Base-by-base conservation (phyloP, 2,888 invertebrate genomes). In the Eledone cirrhosa region DNA sequence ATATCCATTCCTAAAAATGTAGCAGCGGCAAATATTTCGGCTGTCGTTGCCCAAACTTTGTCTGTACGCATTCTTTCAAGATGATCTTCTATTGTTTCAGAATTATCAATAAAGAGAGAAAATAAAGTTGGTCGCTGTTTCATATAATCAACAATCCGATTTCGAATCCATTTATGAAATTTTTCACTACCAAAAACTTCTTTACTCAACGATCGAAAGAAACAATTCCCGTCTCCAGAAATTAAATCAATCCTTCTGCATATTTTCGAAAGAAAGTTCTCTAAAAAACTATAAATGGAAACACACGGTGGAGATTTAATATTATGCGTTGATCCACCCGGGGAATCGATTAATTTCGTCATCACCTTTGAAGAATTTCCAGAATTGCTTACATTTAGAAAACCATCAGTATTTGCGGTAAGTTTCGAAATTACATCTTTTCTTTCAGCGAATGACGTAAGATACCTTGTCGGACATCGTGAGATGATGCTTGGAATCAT, bases 221-320 rank as follows among this genome's bases (percentile, higher is more conserved):
- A 76, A 47, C 76, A 76, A 27, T 76, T 76, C 27, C 76, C 76
- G 22, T 76, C 76, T 16, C 76, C 76, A 16, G 48, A 48, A 14
- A 76, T 76, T 22, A 76, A 48, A 5, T 76, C 76, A 47, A 76
- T 76, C 11, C 22, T 76, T 14, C 76, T 16, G 31, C 33, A 31
- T 31, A 31, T 31, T 19, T 72, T 72, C 7, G 72, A 72, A 3
- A 72, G 41, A 72, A 14, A 19, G 5, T 22, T 72, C n/a, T 72
- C 72, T 41, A 72, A 41, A 41, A 41, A 41, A 14, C 5, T n/a
- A 33, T 72, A 72, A 72, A 72, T 31, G 14, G 31, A n/a, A 72
- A 31, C 72, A 13, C 3, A 11, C 1, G 72, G 22, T 8, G 72
- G 72, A 31, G 31, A n/a, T 31, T 41, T 72, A 41, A 41, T 41